Evolutionary conservation across 2,113 vertebrate species (phyloP), one percentile per base, ranked within the genome.

Genomic region (Merops nubicus): DNA sequence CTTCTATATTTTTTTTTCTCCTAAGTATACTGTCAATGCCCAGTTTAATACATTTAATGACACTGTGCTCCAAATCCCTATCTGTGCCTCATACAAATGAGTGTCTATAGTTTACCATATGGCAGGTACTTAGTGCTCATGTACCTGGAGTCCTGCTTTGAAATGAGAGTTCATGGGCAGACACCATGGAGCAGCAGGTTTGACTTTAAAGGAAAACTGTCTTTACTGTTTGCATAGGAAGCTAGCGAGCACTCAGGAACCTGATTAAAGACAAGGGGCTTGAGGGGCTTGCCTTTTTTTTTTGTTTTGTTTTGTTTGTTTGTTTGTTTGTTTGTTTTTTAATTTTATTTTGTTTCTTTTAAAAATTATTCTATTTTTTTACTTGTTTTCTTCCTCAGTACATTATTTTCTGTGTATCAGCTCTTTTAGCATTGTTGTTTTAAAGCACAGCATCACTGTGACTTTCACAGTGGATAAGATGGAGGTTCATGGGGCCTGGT

Each of bases 111-210:
- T 45, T 89, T 29, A 42, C 31, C n/a, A 38, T 2, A 3, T 75
- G 36, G 17, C 20, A 17, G 7, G 31, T 70, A 21, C 53, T 88
- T 36, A 25, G 22, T 51, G 50, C 3, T 31, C 51, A 10, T 33
- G 33, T 40, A 40, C 45, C 67, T 76, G 64, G 48, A 64, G 29
- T 50, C 34, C 60, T 93, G 14, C 63, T 89, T 20, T 34, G 64
- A 48, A 77, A 65, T 67, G 45, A 14, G 33, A 47, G 6, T 8
- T 70, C 69, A 29, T 2, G 8, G 54, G 9, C 48, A 51, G 26
- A 17, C 51, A 33, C 29, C 5, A 7, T 16, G 14, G 63, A 72
- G 38, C 0, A 0, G 2, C 36, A 60, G n/a, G 26, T 20, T 77
- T 68, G 26, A 38, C 68, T 74, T 31, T 45, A 29, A 40, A 70